Conservation (phyloP, 30 jellyfish, hydroid and myxozoan genomes). For the Aurelia sp. region DNA sequence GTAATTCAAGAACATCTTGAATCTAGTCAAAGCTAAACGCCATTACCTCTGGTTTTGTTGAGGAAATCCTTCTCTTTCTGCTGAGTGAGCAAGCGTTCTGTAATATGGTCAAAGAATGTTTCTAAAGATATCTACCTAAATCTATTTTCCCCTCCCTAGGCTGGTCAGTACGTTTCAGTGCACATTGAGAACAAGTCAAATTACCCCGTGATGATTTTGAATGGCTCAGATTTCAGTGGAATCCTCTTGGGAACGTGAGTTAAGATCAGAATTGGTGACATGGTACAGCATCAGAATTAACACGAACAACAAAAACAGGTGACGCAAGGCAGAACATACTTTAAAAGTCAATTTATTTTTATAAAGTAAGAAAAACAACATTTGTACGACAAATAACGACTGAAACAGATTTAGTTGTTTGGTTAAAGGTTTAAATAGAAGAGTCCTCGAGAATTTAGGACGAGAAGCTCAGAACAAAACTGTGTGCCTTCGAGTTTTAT, state of each 20-base stretch:
- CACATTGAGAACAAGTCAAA: conserved; percentile 67
- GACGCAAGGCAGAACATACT: not conserved
- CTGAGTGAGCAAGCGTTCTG: no score
- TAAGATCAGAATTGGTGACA: not conserved
- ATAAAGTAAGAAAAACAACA: not conserved
- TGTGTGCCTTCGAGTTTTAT: no score
- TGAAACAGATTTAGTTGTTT: no score
- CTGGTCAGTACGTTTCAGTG: conserved; percentile 77
- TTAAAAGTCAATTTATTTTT: not conserved
- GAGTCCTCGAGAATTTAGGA: no score
- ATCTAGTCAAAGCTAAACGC: no score
- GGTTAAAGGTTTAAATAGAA: no score
- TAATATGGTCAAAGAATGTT: no score
- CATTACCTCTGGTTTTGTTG: no score
- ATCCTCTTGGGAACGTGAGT: conserved; percentile 73
- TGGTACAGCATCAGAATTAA: not conserved
- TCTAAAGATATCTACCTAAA: no score
- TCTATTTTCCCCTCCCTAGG: conserved; percentile 11
- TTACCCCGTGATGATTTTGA: conserved; percentile 55
- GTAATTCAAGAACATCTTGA: no score
- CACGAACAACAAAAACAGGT: not conserved
- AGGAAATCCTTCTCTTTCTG: no score
- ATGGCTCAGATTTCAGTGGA: conserved; percentile 77
- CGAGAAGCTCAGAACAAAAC: no score
- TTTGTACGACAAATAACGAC: not conserved